Evolutionary conservation across 53 echinoderm and acorn worm genomes (phyloP).

Genomic region (Zoroaster sp.): DNA sequence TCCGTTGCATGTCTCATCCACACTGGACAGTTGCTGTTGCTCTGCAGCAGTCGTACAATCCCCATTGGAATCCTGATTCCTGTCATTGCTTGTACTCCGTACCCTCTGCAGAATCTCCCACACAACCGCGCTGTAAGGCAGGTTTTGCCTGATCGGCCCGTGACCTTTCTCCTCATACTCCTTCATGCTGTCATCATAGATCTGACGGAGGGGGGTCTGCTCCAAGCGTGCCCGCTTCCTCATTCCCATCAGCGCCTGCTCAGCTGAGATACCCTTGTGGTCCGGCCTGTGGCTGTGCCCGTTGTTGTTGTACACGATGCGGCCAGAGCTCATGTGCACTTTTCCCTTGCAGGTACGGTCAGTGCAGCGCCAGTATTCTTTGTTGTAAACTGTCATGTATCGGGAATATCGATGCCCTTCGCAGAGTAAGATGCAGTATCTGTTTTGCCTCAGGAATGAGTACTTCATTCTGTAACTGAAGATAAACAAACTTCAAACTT

Average conservation of each 20-base stretch:
- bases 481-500: too few relatives aligned
- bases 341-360: conserved; percentile 36
- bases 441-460: conserved; percentile 34
- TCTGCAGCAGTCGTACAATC: background rate
- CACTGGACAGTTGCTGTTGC: background rate
- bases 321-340: conserved; percentile 22
- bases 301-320: conserved; percentile 29
- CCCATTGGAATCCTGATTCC: background rate
- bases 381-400: conserved; percentile 46
- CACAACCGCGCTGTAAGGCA: background rate
- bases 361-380: conserved; percentile 45
- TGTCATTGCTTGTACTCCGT: background rate
- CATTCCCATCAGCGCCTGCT: conserved; percentile 7
- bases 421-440: conserved; percentile 17
- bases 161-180: conserved; percentile 16
- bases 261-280: conserved; percentile 36
- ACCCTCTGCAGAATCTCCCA: background rate
- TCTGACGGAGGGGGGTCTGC: background rate
- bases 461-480: conserved; percentile 1
- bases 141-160: background rate
- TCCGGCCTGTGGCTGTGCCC: conserved; percentile 35
- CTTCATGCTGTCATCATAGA: conserved; percentile 4
- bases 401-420: conserved; percentile 41
- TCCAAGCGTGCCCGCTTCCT: background rate
- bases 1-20: too few relatives aligned